These are phyloP conservation scores for Calosoma granatense DNA, from an alignment of 1,140 invertebrate genomes.

Conservation along the genomic window DNA sequence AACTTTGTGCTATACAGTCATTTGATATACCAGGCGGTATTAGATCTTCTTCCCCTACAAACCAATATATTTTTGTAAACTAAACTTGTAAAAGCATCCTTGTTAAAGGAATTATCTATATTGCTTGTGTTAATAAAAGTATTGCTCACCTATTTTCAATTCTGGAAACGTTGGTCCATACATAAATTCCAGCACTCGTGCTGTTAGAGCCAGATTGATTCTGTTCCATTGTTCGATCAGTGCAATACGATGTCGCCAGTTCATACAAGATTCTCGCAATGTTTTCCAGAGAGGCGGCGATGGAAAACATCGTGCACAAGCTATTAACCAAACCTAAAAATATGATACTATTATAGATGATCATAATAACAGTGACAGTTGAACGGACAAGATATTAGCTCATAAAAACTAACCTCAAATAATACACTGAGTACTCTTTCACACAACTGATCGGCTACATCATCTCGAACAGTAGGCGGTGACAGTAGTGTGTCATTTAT, in stretches of 20 bases:
- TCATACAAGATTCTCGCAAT: conserved; percentile 79
- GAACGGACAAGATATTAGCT: neutral
- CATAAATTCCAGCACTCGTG: conserved; percentile 73
- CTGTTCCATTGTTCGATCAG: conserved; percentile 93
- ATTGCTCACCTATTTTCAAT: conserved; percentile 74
- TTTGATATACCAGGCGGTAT: conserved; percentile 75
- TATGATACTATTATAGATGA: conserved; percentile 12
- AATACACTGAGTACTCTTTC: conserved; percentile 87
- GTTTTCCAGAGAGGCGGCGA: conserved; percentile 94
- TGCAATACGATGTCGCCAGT: conserved; percentile 86
- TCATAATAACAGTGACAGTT: conserved; percentile 12
- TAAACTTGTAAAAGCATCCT: too few species aligned
- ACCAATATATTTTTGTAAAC: too few species aligned
- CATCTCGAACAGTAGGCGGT: conserved; percentile 85
- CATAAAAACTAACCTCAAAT: conserved; percentile 54
- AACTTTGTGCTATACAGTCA: conserved; percentile 84
- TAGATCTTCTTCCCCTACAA: conserved; percentile 78
- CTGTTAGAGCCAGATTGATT: conserved; percentile 81
- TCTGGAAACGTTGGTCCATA: conserved; percentile 81
- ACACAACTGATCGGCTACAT: conserved; percentile 89
- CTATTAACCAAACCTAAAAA: conserved; percentile 70
- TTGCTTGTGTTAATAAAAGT: too few species aligned
- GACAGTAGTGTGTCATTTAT: conserved; percentile 87
- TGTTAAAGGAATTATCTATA: too few species aligned
- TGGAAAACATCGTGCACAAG: conserved; percentile 83